Percentiles rank a stretch among this genome's conserved stretches.
Conservation (phyloP, 2,888 invertebrate genomes). For the Lepidochrysops patricia region DNA sequence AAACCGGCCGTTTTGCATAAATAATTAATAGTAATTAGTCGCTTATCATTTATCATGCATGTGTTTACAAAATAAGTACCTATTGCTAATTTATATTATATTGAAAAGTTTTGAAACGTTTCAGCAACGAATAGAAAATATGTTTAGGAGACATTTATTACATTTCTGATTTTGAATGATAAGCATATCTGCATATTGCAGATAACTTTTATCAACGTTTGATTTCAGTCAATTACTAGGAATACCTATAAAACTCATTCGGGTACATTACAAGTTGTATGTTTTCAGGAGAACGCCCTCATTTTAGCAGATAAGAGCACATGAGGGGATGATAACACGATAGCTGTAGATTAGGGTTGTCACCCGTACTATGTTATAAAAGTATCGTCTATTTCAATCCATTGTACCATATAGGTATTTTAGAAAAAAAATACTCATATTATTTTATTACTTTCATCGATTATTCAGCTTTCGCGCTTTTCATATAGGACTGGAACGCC, state of each 20-base stretch:
- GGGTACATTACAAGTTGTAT: not conserved
- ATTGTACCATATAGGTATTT: too few relatives aligned
- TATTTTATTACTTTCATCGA: too few relatives aligned
- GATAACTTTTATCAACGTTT: not conserved
- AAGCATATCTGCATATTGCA: not conserved
- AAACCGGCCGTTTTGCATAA: too few relatives aligned
- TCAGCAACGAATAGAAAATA: not conserved
- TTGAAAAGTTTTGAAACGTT: not conserved
- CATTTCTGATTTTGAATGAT: not conserved
- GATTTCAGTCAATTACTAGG: not conserved
- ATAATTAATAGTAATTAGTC: not conserved
- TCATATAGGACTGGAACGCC: too few relatives aligned
- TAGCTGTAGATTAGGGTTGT: constrained; percentile 24
- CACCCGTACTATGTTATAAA: too few relatives aligned
- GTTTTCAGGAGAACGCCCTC: constrained; percentile 15
- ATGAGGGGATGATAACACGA: constrained; percentile 14
- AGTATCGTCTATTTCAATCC: too few relatives aligned
- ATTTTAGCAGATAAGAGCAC: constrained; percentile 18
- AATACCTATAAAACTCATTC: too few relatives aligned
- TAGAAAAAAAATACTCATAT: too few relatives aligned
- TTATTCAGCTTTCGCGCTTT: too few relatives aligned
- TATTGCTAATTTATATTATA: not conserved
- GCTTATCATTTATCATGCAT: not conserved
- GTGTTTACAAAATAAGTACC: not conserved
- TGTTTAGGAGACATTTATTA: not conserved